Base-by-base conservation (phyloP, 2,113 vertebrate genomes). In the Syngnathus floridae region DNA sequence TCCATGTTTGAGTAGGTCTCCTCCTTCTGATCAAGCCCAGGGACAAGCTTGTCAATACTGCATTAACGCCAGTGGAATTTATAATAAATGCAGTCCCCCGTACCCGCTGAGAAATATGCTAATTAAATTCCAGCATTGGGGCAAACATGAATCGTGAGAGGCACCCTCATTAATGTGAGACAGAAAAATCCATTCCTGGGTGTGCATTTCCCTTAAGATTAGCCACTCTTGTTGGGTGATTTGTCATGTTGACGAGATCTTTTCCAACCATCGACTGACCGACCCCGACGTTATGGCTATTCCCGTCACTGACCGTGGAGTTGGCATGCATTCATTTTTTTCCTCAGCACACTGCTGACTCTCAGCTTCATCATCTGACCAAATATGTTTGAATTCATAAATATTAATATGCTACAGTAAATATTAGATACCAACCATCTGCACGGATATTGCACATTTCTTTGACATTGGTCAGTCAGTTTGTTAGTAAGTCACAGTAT, bases 91-190 rank as follows among this genome's bases (percentile, higher is more conserved):
- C 45, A 69, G 5, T 5, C 43, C 43, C 12, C 43, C 4, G 14
- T 45, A 62, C 65, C 41, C 36, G 19, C 64, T 70, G 60, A 77
- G 58, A 70, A 77, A 78, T 72, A 72, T 79, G 79, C 70, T 82
- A 81, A 87, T 84, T 84, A 73, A 80, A 80, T 71, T 74, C 76
- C 58, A 62, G 65, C 67, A 67, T 72, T 66, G 58, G 60, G 67
- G 65, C 79, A 64, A 64, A 77, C 83, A 85, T 86, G 87, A 87
- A 88, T 89, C 82, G 81, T 68, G 66, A 71, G 73, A 82, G 88
- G 83, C 86, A 82, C 82, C 69, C 76, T 85, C 80, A 82, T 90
- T 87, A 89, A 77, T 73, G 52, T 56, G 49, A 70, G 76, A 66
- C 81, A 79, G 79, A 79, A 71, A 77, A 90, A 88, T 90, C 82